Evolutionary conservation across 1,140 invertebrate genomes (phyloP).

Genomic region (Leguminivora glycinivorella): DNA sequence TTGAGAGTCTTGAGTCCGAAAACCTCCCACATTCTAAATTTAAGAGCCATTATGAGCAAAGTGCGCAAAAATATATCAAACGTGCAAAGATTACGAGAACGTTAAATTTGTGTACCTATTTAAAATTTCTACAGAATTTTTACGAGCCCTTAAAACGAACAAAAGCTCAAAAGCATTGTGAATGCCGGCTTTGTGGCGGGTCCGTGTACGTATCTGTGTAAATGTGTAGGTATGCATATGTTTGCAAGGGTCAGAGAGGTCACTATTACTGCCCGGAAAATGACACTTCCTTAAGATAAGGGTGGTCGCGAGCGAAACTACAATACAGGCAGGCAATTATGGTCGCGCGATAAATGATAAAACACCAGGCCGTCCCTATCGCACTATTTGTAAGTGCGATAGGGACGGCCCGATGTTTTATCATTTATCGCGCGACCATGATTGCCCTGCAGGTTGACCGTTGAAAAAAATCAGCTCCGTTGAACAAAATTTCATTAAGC

Average conservation of each 20-base stretch:
- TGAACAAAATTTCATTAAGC: no score
- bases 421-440: no score
- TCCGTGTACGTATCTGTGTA: not conserved
- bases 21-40: not conserved
- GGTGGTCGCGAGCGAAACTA: not conserved
- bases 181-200: not conserved
- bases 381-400: no score
- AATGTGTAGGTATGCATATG: not conserved
- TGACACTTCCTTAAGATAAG: conserved; percentile 9
- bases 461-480: no score
- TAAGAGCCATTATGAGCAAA: not conserved
- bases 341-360: no score
- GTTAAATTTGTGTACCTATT: conserved; percentile 18
- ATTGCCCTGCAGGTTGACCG: no score
- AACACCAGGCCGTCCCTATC: no score
- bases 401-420: no score
- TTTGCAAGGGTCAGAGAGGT: conserved; percentile 15
- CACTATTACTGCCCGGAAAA: conserved; percentile 20
- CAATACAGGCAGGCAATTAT: no score
- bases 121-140: conserved; percentile 19
- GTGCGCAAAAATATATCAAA: not conserved
- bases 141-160: conserved; percentile 21
- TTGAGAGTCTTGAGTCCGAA: not conserved
- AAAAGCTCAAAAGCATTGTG: conserved; percentile 24
- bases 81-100: not conserved